Base-by-base conservation (phyloP, 2,888 invertebrate species). In the Zaprionus bogoriensis region DNA sequence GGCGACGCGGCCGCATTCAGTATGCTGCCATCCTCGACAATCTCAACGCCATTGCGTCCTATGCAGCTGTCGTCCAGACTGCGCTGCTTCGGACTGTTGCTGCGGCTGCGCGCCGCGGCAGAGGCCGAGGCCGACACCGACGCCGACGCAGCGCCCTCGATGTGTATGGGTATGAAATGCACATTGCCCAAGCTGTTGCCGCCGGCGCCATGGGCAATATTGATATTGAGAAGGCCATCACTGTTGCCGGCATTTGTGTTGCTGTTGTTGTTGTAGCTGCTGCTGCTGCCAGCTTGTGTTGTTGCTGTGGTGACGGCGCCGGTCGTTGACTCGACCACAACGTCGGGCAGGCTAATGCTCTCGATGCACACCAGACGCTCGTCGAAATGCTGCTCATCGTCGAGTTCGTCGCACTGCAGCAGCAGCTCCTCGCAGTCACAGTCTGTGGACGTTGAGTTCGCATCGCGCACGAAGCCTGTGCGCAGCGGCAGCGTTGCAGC, bases 281-380 rank as follows among this genome's bases (percentile, higher is more conserved):
- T 20, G 57, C 51, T 61, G 54, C 22, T 17, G 57, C 20, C 48
- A 59, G 55, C 4, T 27, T 46, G 23, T 38, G 75, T 5, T 42
- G 67, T 12, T 41, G 75, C 45, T 38, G 65, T 38, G 25, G 68
- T n/a, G n/a, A n/a, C n/a, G n/a, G n/a, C n/a, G n/a, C n/a, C 72
- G 69, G 88, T 84, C 74, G 90, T 89, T 74, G 91, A 90, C 87
- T 91, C 91, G 28, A 91, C 90, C 25, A 91, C 91, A 69, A 91
- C 91, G 74, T 91, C 91, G 67, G 91, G 91, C 77, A 91, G 81
- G 78, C 90, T 90, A 78, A 91, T 90, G 78, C 90, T 90, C 83
- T 91, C 91, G 69, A 91, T 90, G 72, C 90, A 87, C 20, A 90
- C 90, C 76, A 89, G 75, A 57, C 88, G 88, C 60, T 89, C 89